phyloP scores from a whole-genome alignment of 1,140 invertebrate species.

The Agraylea sexmaculata region DNA sequence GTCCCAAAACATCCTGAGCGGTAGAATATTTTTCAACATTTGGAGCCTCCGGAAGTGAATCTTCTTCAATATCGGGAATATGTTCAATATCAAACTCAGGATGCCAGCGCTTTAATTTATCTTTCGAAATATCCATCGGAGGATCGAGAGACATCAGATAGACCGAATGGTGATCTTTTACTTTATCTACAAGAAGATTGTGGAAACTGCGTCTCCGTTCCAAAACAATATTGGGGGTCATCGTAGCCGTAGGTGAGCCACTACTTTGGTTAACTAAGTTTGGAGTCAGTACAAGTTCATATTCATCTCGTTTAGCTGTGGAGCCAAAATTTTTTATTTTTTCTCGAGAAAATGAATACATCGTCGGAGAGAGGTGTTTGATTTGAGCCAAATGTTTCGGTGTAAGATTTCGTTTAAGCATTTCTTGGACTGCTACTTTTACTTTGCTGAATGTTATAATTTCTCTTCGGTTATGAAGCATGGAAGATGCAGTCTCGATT shows the following conservation, averaged over 20 bases:
- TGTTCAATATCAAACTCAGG: slow-evolving; percentile 78
- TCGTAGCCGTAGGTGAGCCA: slow-evolving; percentile 34
- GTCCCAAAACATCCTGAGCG: slow-evolving; percentile 71
- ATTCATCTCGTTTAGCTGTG: slow-evolving; percentile 49
- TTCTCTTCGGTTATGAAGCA: slow-evolving; percentile 79
- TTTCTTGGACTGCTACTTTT: slow-evolving; percentile 74
- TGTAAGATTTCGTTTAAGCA: slow-evolving; percentile 69
- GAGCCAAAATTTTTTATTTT: slow-evolving; percentile 56
- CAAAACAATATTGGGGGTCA: slow-evolving; percentile 50
- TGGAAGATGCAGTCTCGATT: slow-evolving; percentile 73
- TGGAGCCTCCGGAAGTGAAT: slow-evolving; percentile 62
- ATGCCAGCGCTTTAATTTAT: slow-evolving; percentile 80
- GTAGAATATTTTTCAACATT: slow-evolving; percentile 54
- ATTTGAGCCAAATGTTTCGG: slow-evolving; percentile 76
- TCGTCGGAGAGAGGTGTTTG: slow-evolving; percentile 67
- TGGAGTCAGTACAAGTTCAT: slow-evolving; percentile 54
- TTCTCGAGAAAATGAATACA: slow-evolving; percentile 64
- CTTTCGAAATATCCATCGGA: slow-evolving; percentile 58
- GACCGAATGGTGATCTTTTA: slow-evolving; percentile 64
- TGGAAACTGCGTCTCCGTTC: slow-evolving; percentile 55
- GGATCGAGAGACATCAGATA: slow-evolving; percentile 60
- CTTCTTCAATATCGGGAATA: slow-evolving; percentile 59
- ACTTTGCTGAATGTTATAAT: slow-evolving; percentile 78
- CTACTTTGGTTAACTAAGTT: slow-evolving; percentile 37
- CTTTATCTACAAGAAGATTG: slow-evolving; percentile 54